These are phyloP conservation scores for Brachyhypopomus occidentalis DNA, from an alignment of 2,113 vertebrate genomes.

Conservation along the genomic window DNA sequence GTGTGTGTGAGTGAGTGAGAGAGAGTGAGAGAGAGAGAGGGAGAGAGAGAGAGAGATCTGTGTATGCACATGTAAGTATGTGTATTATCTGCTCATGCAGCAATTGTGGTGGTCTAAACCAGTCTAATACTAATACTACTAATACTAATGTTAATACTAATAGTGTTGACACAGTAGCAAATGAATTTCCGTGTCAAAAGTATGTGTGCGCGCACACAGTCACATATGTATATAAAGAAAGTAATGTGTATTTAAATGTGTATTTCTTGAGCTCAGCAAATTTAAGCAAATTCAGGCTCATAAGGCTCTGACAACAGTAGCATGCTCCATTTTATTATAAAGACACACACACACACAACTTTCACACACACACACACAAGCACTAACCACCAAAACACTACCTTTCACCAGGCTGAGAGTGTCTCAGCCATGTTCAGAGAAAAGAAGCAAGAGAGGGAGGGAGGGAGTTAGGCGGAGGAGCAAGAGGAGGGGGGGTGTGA, in stretches of 20 bases:
- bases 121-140: too few species aligned
- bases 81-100: neutral
- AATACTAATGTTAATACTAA: slow-evolving; percentile 16
- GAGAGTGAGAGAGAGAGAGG: too few species aligned
- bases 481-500: slow-evolving; percentile 15
- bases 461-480: slow-evolving; percentile 6
- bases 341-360: neutral
- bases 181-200: slow-evolving; percentile 52
- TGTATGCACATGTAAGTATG: neutral
- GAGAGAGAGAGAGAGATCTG: neutral
- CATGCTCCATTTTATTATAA: too few species aligned
- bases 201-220: slow-evolving; percentile 42
- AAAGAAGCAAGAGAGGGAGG: slow-evolving; percentile 26
- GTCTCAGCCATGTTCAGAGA: slow-evolving; percentile 46
- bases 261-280: too few species aligned
- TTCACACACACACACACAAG: neutral
- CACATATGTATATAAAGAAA: too few species aligned
- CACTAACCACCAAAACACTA: slow-evolving; percentile 17
- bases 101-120: slow-evolving; percentile 17
- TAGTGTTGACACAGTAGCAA: slow-evolving; percentile 46
- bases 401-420: slow-evolving; percentile 41
- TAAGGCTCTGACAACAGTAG: too few species aligned
- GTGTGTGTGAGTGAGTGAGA: slow-evolving; percentile 14
- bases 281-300: too few species aligned
- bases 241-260: too few species aligned